Evolutionary conservation across 2,797 vertebrate genomes (phyloP).

Genomic region (Lindbergichthys nudifrons): DNA sequence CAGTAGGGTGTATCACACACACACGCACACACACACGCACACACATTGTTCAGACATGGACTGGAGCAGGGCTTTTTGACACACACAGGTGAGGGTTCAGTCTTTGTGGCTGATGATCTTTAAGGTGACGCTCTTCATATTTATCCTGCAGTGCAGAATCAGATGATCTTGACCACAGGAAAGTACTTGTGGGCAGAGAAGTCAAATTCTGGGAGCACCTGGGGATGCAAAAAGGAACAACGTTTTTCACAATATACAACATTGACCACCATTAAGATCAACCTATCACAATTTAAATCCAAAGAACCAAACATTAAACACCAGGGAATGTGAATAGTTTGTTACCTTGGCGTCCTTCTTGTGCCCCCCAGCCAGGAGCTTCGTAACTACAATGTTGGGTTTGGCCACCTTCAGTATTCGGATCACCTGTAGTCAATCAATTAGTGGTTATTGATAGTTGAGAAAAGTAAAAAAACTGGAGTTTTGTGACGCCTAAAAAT

Average conservation of each 20-base stretch:
- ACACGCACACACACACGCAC: background rate
- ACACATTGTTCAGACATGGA: constrained; percentile 32
- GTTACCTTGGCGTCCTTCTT: constrained; percentile 97
- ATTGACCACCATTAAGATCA: background rate
- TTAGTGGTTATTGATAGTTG: constrained; percentile 12
- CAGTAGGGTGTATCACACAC: constrained; percentile 8
- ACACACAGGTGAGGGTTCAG: constrained; percentile 34
- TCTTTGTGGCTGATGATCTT: constrained; percentile 17
- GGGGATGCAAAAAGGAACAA: constrained; percentile 11
- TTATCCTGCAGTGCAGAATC: constrained; percentile 40
- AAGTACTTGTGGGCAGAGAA: constrained; percentile 99
- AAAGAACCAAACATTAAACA: background rate
- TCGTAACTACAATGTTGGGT: constrained; percentile 98
- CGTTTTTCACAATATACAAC: background rate
- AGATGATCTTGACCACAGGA: constrained; percentile 95
- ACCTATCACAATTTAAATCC: background rate
- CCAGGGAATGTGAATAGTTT: background rate
- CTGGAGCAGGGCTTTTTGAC: constrained; percentile 23
- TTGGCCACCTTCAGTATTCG: constrained; percentile 97
- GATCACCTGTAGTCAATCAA: constrained; percentile 86
- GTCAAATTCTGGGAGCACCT: constrained; percentile 98
- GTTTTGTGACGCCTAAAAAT: background rate
- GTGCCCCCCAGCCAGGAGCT: constrained; percentile 96
- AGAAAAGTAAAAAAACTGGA: background rate
- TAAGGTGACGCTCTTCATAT: background rate